Base-by-base conservation (phyloP, 2,888 invertebrate species). In the Ectobius pallidus region DNA sequence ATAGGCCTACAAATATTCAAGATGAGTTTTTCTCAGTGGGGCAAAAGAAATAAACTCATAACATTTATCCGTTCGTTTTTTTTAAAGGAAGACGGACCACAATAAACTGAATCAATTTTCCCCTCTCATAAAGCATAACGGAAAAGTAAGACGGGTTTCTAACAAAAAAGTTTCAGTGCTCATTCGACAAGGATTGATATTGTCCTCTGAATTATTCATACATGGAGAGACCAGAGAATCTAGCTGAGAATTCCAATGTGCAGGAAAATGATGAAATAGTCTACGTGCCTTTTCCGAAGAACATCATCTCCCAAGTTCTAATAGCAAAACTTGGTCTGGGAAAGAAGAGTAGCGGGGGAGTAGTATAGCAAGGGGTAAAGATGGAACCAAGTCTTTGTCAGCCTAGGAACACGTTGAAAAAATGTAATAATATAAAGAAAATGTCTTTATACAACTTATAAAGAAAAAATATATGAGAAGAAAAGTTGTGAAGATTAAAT, bases 131-230 rank as follows among this genome's bases (percentile, higher is more conserved):
- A 67, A 67, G 30, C 27, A 49, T 20, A 46, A 69, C 20, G 34
- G 32, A 69, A 55, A 69, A 52, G 52, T 34, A 69, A 34, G 52
- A 52, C 52, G 55, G 34, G 34, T 34, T 65, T 65, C 46, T 65
- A 65, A 34, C 18, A 44, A 46, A 65, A 65, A 65, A 71, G 70
- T 70, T 75, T 68, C 71, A 55, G 69, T 73, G 70, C 63, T 75
- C 69, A 73, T 73, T 72, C 71, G 74, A 70, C 71, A 75, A 68
- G 73, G 71, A 73, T 70, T 75, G 74, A 73, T 75, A 75, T 62
- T 71, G 68, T 69, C 63, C 20, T 62, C 49, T 75, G 74, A 72
- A 75, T 75, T 75, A 75, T 75, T 75, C 74, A 75, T 75, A 73
- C 44, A 44, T 39, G 65, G 27, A 63, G 39, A 20, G 44, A 44